phyloP scores from a whole-genome alignment of 2,113 vertebrate species.

The Baryphthengus martii region DNA sequence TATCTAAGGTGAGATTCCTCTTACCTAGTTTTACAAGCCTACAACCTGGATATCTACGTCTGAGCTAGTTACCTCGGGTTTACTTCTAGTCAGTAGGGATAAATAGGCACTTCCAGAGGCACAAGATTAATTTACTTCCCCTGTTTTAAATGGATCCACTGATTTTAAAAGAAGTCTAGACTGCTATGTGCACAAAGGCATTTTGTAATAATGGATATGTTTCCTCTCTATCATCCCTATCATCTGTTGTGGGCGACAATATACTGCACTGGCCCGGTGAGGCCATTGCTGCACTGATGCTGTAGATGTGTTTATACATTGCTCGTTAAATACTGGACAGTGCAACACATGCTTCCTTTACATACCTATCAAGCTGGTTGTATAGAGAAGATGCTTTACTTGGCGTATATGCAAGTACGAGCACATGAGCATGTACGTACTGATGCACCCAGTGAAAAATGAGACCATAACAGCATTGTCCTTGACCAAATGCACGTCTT shows the following conservation, averaged over 20 bases:
- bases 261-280: not conserved
- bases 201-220: not conserved
- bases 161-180: not conserved
- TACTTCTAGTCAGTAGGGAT: not conserved
- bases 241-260: not conserved
- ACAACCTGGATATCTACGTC: not conserved
- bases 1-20: not conserved
- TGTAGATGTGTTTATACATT: not conserved
- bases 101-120: not conserved
- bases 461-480: not conserved
- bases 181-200: not conserved
- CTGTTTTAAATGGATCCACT: not conserved
- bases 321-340: not conserved
- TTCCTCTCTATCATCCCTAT: not conserved
- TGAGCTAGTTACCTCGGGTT: not conserved
- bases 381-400: not conserved
- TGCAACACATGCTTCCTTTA: not conserved
- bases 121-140: not conserved
- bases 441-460: not conserved
- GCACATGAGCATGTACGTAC: not conserved
- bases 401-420: not conserved
- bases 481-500: not conserved
- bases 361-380: not conserved
- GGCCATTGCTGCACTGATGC: not conserved
- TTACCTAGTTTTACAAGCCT: not conserved